phyloP scores from a whole-genome alignment of 1,140 invertebrate genomes.

The Cecropterus lyciades region DNA sequence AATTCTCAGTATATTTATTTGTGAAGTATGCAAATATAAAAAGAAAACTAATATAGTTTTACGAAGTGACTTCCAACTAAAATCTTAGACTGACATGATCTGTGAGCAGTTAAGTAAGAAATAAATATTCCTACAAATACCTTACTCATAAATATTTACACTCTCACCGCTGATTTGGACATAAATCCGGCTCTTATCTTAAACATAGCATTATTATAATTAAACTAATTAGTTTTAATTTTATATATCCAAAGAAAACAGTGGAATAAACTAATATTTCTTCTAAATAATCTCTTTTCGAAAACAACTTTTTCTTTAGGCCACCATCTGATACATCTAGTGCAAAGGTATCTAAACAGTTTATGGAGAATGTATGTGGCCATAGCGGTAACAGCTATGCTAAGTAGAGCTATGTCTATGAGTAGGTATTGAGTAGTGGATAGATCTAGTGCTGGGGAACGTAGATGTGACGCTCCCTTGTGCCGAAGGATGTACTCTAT shows the following conservation, averaged over 20 bases:
- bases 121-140: conserved; percentile 45
- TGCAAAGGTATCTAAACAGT: conserved; percentile 71
- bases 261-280: conserved; percentile 61
- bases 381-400: conserved; percentile 54
- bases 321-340: conserved; percentile 71
- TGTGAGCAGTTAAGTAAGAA: neutral
- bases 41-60: too few species aligned
- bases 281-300: conserved; percentile 66
- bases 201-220: conserved; percentile 33
- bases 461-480: conserved; percentile 86
- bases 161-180: conserved; percentile 20
- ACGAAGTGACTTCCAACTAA: neutral
- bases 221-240: conserved; percentile 62
- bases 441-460: conserved; percentile 85
- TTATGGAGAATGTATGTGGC: conserved; percentile 66
- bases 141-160: conserved; percentile 65
- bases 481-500: conserved; percentile 87
- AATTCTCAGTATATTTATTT: too few species aligned
- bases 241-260: conserved; percentile 73
- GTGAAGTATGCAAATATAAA: too few species aligned
- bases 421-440: conserved; percentile 86
- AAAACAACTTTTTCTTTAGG: conserved; percentile 62
- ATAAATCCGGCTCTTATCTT: conserved; percentile 3
- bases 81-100: neutral
- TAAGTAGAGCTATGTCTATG: conserved; percentile 85